A percentile compares a stretch with the other conserved stretches of the same genome.
phyloP scores from a whole-genome alignment of 2,113 vertebrate genomes.

The Dicrurus megarhynchus region DNA sequence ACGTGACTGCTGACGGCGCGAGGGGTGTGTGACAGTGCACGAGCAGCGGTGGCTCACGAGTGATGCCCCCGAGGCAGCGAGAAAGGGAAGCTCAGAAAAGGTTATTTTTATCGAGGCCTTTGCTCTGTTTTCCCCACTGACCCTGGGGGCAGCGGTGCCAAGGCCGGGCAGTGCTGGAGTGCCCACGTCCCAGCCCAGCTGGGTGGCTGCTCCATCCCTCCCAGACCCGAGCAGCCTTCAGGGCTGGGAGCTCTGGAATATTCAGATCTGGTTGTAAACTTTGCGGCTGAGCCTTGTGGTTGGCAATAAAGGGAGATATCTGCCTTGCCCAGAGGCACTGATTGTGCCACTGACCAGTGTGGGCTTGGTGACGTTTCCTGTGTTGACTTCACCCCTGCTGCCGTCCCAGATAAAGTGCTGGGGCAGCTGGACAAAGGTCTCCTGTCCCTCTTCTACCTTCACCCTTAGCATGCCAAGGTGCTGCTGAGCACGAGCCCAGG shows the following conservation, averaged over 20 bases:
- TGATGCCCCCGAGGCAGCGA: neutral
- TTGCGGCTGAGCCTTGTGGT: neutral
- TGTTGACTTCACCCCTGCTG: neutral
- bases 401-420: neutral
- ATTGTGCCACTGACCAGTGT: neutral
- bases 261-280: neutral
- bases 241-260: neutral
- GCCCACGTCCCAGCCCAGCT: rapidly evolving
- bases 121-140: neutral
- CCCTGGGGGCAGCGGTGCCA: rapidly evolving
- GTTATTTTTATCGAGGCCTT: constrained; percentile 10
- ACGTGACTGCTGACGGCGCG: rapidly evolving
- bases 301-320: neutral
- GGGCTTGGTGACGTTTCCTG: neutral
- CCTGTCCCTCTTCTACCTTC: neutral
- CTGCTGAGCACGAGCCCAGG: neutral
- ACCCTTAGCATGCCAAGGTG: neutral
- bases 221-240: neutral
- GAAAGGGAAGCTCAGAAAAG: neutral
- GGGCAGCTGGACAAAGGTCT: constrained; percentile 31
- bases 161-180: rapidly evolving
- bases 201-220: neutral
- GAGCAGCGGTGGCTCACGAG: neutral
- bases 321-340: neutral
- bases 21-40: neutral